A percentile compares a stretch with the other conserved stretches of the same genome.
Evolutionary conservation across 1,140 invertebrate species (phyloP).

Genomic region (Ceratina calcarata): DNA sequence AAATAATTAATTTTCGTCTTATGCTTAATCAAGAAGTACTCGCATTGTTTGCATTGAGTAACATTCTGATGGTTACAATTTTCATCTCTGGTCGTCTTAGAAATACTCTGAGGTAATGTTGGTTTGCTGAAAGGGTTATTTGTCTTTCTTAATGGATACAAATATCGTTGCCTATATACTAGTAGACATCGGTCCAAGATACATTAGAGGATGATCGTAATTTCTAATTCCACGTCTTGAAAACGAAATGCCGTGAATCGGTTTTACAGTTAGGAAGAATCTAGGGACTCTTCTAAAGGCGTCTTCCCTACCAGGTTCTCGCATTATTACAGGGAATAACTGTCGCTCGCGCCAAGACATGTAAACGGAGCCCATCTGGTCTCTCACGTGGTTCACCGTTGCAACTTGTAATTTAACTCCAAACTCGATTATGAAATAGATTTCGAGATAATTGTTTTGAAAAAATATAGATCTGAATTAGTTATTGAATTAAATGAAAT

Average conservation of each 20-base stretch:
- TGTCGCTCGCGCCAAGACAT: constrained; percentile 1
- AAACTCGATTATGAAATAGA: constrained; percentile 12
- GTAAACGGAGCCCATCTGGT: not conserved
- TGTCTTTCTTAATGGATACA: too few relatives aligned
- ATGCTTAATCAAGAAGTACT: too few relatives aligned
- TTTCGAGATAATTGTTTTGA: not conserved
- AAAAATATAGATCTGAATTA: too few relatives aligned
- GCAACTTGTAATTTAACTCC: not conserved
- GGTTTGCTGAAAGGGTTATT: too few relatives aligned
- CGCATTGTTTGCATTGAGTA: too few relatives aligned
- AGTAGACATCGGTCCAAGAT: not conserved
- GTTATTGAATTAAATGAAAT: too few relatives aligned
- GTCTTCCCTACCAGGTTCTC: not conserved
- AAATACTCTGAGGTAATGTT: too few relatives aligned
- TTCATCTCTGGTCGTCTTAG: too few relatives aligned
- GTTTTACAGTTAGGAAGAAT: constrained; percentile 34
- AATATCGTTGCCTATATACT: not conserved
- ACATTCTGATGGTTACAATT: too few relatives aligned
- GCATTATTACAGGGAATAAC: constrained; percentile 21
- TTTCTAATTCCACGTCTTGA: constrained; percentile 15
- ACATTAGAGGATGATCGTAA: not conserved
- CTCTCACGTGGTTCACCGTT: constrained; percentile 31
- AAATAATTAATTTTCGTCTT: too few relatives aligned
- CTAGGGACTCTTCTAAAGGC: not conserved
- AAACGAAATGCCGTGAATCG: constrained; percentile 11